Evolutionary conservation across 2,888 invertebrate genomes (phyloP), one percentile per base, ranked within the genome.

Genomic region (Tachina fera): DNA sequence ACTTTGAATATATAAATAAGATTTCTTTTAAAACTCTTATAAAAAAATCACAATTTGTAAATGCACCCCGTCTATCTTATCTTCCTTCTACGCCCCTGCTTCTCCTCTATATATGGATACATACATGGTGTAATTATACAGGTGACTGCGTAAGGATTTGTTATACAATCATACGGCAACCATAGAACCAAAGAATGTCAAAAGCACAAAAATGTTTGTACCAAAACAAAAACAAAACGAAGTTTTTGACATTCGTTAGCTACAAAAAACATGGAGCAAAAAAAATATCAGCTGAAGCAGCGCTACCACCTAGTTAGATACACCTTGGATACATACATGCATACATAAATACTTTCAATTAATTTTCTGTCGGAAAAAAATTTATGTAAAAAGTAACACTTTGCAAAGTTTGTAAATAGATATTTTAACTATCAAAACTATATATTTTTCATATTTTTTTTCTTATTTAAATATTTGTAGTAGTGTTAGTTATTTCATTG

Each of bases 341-440:
- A 31, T 31, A 31, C 31, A 31, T 31, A 43, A 63, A 39, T 14
- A 45, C 3, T 53, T 56, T 51, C 13, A 82, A 56, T 58, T 68
- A n/a, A 67, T 49, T 70, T 22, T 78, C 16, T 43, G 49, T 76
- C 70, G 60, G 41, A 45, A 75, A 58, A n/a, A 74, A 53, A 67
- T 74, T 31, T 86, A 71, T 79, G 71, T 83, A 83, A 74, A 86
- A 78, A 76, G 31, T 78, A 1, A 56, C 77, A 84, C 74, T 84
- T 82, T 85, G 61, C 45, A 81, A 83, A 83, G 86, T 86, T 77
- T 84, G 84, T 86, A 83, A 61, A 83, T 80, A 83, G 56, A 53
- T 74, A 43, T 79, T 80, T 74, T 68, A 72, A 47, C 65, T 79
- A 75, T 78, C 47, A 72, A 49, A 72, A 74, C 58, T 71, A 56